Base-by-base conservation (phyloP, 2,113 vertebrate genomes). In the Gyps fulvus region DNA sequence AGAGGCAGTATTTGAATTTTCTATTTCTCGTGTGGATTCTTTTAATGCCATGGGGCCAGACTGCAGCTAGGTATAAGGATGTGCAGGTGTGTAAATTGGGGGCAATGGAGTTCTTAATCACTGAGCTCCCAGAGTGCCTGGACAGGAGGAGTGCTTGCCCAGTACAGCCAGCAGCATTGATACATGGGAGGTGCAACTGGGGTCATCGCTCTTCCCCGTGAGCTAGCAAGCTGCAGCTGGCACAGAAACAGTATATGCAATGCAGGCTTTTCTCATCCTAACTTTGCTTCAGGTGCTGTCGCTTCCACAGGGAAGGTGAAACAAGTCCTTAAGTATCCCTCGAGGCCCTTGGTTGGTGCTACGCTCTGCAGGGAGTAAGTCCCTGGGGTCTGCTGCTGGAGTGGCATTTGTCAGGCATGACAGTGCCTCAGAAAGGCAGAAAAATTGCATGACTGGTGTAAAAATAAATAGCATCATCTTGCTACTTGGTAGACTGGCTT, bases 1-100 rank as follows among this genome's bases (percentile, higher is more conserved):
- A 94, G 70, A 84, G 40, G 15, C 26, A 91, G 15, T 18, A 69
- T 92, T 87, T 82, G 80, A 87, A 92, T 91, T 92, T 95, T 84
- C 40, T 57, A 0, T 71, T 90, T 81, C 58, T 95, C 43, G 2
- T 72, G 57, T 40, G 49, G 25, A 55, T 85, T 45, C 40, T 40
- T 91, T 83, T 78, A 94, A 69, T 36, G 22, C 42, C 54, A 19
- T 2, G 6, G 20, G 50, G 49, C 34, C 54, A 70, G 79, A n/a
- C 42, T 80, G 66, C 58, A 80, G 27, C 15, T 40, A 72, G 54
- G 49, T 57, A 27, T 43, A 49, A 89, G 62, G 34, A 80, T n/a
- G 26, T 32, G 32, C 43, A 85, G 36, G 49, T 83, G 40, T 91
- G 12, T 70, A 80, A 87, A 91, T 7, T 73, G 34, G 20, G 62